Conservation (phyloP, 2,888 invertebrate species). For the Coenonympha arcania region DNA sequence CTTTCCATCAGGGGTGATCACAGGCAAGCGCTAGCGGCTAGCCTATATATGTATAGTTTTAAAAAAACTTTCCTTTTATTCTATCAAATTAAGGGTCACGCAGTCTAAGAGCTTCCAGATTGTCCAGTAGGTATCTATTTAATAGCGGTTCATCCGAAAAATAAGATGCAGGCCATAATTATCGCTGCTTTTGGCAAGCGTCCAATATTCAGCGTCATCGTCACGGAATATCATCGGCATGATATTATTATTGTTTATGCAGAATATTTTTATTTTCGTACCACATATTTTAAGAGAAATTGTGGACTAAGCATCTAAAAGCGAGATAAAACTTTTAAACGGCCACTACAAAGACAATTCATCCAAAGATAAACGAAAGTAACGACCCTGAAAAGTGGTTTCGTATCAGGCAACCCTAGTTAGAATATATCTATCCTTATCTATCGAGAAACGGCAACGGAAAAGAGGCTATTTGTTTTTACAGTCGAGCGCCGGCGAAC, state of each 20-base stretch:
- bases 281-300: not conserved
- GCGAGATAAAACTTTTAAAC: not conserved
- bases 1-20: too few relatives aligned
- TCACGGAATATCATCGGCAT: too few relatives aligned
- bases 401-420: constrained; percentile 13
- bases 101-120: not conserved
- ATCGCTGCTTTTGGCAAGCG: not conserved
- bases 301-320: not conserved
- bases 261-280: not conserved
- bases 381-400: not conserved
- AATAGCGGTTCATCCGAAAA: not conserved
- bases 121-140: not conserved
- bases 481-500: constrained; percentile 70
- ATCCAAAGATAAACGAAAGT: not conserved
- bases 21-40: too few relatives aligned
- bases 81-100: constrained; percentile 19
- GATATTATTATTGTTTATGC: not conserved
- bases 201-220: not conserved
- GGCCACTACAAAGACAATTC: not conserved
- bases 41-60: too few relatives aligned
- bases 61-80: constrained; percentile 42
- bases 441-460: constrained; percentile 56
- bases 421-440: constrained; percentile 58
- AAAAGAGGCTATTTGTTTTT: constrained; percentile 70
- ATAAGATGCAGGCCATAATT: not conserved